These are phyloP conservation scores for Chlorodrepanis virens DNA, from an alignment of 2,113 vertebrate species.

Conservation along the genomic window DNA sequence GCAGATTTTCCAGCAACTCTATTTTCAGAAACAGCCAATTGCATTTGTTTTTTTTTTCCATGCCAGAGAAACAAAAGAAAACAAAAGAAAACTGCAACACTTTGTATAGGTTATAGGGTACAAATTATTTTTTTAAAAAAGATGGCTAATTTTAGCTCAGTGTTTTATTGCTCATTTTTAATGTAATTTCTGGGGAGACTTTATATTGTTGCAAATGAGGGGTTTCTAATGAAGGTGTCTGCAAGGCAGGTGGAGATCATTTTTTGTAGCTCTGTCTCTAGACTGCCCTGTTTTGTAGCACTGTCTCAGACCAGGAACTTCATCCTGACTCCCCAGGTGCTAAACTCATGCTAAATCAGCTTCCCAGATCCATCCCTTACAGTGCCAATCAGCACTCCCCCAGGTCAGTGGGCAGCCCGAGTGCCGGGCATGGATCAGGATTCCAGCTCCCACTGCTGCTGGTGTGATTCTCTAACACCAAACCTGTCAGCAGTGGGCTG, in stretches of 20 bases:
- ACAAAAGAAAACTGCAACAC: neutral
- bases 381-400: neutral
- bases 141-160: neutral
- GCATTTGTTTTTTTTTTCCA: neutral
- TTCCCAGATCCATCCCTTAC: neutral
- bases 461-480: neutral
- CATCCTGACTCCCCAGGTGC: neutral
- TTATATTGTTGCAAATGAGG: neutral
- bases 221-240: neutral
- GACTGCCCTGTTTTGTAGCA: neutral
- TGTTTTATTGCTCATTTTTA: neutral
- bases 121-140: neutral
- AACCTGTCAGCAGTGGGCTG: neutral
- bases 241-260: neutral
- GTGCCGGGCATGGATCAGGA: no score
- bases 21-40: neutral
- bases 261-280: neutral
- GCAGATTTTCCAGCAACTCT: neutral
- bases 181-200: neutral
- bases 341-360: neutral
- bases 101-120: neutral
- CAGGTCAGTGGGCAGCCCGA: neutral
- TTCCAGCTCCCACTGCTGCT: neutral
- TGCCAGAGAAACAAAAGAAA: neutral
- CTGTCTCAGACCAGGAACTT: neutral